phyloP scores from a whole-genome alignment of 2,113 vertebrate genomes.

The Fulica atra region DNA sequence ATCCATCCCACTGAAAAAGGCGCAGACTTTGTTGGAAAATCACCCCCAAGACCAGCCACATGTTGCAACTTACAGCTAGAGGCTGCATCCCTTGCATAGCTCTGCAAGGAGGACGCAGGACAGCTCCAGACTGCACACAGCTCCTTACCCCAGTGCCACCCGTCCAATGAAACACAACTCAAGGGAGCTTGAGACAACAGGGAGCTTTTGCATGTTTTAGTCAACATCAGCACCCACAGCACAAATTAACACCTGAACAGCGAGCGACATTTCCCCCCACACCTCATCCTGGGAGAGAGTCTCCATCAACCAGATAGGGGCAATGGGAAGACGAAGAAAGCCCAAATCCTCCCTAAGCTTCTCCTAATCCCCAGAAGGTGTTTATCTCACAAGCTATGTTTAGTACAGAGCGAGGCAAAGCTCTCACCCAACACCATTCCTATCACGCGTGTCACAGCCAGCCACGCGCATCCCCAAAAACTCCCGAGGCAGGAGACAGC shows the following conservation, averaged over 20 bases:
- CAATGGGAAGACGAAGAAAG: slow-evolving; percentile 27
- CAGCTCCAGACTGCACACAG: background rate
- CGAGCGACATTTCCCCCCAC: background rate
- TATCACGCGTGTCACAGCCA: background rate
- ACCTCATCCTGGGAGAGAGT: background rate
- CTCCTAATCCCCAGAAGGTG: slow-evolving; percentile 29
- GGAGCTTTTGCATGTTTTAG: background rate
- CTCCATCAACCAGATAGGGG: background rate
- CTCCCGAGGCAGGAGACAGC: background rate
- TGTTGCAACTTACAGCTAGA: background rate
- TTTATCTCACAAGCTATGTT: slow-evolving; percentile 41
- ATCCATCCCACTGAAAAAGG: background rate
- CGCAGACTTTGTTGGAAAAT: background rate
- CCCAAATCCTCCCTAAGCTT: background rate
- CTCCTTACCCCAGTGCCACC: background rate
- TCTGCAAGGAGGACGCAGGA: background rate
- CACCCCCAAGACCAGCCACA: background rate
- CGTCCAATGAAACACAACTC: background rate
- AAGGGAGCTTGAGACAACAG: background rate
- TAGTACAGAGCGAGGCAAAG: background rate
- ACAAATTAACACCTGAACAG: background rate
- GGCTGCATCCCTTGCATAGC: background rate
- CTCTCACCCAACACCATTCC: slow-evolving; percentile 3
- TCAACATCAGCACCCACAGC: background rate
- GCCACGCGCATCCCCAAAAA: background rate